Evolutionary conservation across 2,797 vertebrate genomes (phyloP), one percentile per base, ranked within the genome.

Genomic region (Gila robusta): DNA sequence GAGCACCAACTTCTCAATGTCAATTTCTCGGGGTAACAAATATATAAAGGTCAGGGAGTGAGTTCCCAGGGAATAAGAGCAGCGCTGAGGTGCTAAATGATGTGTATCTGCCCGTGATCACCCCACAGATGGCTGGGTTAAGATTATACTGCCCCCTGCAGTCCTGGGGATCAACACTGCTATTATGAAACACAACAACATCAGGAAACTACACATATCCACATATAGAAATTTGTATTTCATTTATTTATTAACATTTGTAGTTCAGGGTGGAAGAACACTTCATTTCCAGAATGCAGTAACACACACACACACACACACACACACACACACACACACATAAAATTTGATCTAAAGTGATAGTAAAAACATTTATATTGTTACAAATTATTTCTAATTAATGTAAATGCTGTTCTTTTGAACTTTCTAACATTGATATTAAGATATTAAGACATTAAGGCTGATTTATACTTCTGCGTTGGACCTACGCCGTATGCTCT

Each of bases 1-100:
- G 81, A 92, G 52, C 89, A 91, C n/a, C 90, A 91, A 91, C 90
- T 93, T 94, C 93, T 94, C 93, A 96, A 94, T 95, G 95, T 95
- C 96, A 94, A 93, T 94, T 95, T 94, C 89, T 89, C 91, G 87
- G 93, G 92, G 93, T 94, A 95, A 96, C 95, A 94, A 95, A 96
- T 95, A 95, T 93, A 92, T 91, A 97, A 96, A 97, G 96, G 97
- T 96, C 94, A 93, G 91, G 93, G 94, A 93, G 92, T 93, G 93
- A 92, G 93, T 92, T 93, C 86, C 91, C 88, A 78, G 92, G 90
- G 91, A 94, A 93, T 90, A 91, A 87, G 87, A 91, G 93, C 90
- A 91, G 92, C 93, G 94, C 89, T 91, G 88, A 21, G 1, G 90
- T 66, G 74, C 91, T 93, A 93, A 93, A 87, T 64, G 91, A 79